Evolutionary conservation across 2,888 invertebrate species (phyloP).

Genomic region (Girardia tigrina): DNA sequence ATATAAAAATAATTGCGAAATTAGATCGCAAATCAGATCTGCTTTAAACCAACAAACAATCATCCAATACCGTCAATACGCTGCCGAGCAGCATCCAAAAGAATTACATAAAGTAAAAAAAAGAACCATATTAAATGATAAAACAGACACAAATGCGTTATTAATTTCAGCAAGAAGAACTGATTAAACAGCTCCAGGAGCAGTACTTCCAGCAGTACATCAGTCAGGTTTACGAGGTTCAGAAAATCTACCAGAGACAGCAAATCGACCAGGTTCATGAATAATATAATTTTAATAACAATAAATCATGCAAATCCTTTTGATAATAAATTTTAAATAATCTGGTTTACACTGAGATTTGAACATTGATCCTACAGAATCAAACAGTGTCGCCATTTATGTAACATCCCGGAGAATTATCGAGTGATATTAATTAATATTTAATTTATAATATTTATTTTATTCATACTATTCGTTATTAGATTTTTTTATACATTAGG

Average conservation of each 20-base stretch:
- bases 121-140: background rate
- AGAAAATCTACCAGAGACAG: conserved; percentile 51
- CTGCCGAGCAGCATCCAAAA: conserved; percentile 70
- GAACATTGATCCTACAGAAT: too few relatives aligned
- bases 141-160: background rate
- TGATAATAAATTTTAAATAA: too few relatives aligned
- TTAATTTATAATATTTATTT: too few relatives aligned
- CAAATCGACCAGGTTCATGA: conserved; percentile 42
- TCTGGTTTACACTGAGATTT: too few relatives aligned
- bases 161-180: conserved; percentile 65
- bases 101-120: conserved; percentile 55
- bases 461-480: too few relatives aligned
- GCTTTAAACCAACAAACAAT: conserved; percentile 68
- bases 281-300: background rate
- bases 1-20: too few relatives aligned
- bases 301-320: too few relatives aligned
- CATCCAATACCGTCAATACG: conserved; percentile 70
- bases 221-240: conserved; percentile 65
- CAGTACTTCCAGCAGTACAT: conserved; percentile 98
- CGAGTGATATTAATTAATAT: too few relatives aligned
- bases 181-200: conserved; percentile 85
- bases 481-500: too few relatives aligned
- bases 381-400: too few relatives aligned
- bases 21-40: conserved; percentile 68
- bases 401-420: too few relatives aligned